Evolutionary conservation across 37 sponge, comb jelly and placozoan species (phyloP).

Genomic region (Agelas oroides): DNA sequence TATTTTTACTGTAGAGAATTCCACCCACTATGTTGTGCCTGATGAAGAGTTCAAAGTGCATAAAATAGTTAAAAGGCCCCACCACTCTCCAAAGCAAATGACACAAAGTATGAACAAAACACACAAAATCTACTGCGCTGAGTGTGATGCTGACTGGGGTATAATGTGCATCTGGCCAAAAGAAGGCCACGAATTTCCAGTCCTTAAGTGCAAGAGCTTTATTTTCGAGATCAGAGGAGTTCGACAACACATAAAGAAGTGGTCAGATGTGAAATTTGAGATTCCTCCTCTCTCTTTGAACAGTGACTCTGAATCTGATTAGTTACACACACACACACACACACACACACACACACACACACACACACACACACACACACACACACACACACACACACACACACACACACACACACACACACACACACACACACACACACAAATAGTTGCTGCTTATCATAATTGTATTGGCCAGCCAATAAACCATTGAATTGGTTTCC

Average conservation of each 20-base stretch:
- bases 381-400: no score
- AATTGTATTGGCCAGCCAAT: no score
- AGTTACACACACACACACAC: no score
- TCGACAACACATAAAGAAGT: slow-evolving; percentile 25
- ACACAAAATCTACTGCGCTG: slow-evolving; percentile 61
- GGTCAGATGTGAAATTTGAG: slow-evolving; percentile 61
- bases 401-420: no score
- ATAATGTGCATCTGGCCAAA: slow-evolving; percentile 24
- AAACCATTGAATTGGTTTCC: no score
- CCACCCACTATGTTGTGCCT: slow-evolving; percentile 41
- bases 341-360: no score
- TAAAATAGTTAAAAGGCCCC: neutral
- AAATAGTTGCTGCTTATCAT: no score
- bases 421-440: no score
- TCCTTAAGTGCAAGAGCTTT: slow-evolving; percentile 68
- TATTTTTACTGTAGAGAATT: slow-evolving; percentile 25
- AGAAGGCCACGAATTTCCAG: slow-evolving; percentile 38
- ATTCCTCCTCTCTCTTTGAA: neutral
- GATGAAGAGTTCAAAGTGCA: slow-evolving; percentile 29
- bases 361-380: no score
- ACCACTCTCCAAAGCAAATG: neutral
- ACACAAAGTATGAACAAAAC: neutral
- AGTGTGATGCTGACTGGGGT: slow-evolving; percentile 74
- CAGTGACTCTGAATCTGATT: no score
- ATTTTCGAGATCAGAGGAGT: slow-evolving; percentile 30